Conservation (phyloP, 2,797 vertebrate genomes). For the Tapera naevia region DNA sequence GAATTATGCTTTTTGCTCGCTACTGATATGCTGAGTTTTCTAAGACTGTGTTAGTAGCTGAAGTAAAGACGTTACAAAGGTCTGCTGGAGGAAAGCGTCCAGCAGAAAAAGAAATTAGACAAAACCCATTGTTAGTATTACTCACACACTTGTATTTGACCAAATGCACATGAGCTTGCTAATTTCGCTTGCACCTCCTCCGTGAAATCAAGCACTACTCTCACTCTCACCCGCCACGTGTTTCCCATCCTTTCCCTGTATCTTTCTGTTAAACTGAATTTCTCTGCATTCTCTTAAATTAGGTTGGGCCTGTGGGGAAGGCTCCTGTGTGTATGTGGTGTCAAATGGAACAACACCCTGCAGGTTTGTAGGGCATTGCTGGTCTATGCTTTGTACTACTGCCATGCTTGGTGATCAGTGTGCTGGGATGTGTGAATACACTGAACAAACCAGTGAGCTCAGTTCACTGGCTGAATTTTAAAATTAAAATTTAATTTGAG, state of each 20-base stretch:
- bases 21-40: background rate
- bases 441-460: background rate
- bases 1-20: rapidly evolving
- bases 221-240: background rate
- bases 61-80: background rate
- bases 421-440: background rate
- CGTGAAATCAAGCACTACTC: background rate
- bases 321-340: background rate
- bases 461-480: background rate
- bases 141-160: background rate
- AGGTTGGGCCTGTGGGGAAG: background rate
- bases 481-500: background rate
- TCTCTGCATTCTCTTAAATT: background rate
- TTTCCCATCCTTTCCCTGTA: background rate
- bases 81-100: background rate
- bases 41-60: background rate
- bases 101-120: background rate
- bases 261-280: background rate
- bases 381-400: background rate
- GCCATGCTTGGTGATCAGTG: background rate
- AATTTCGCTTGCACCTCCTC: background rate
- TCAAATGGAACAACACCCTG: background rate
- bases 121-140: too few species aligned
- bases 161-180: background rate
- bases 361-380: background rate